Conservation (phyloP, 2,113 vertebrate genomes). For the Ptychochromis oligacanthus region DNA sequence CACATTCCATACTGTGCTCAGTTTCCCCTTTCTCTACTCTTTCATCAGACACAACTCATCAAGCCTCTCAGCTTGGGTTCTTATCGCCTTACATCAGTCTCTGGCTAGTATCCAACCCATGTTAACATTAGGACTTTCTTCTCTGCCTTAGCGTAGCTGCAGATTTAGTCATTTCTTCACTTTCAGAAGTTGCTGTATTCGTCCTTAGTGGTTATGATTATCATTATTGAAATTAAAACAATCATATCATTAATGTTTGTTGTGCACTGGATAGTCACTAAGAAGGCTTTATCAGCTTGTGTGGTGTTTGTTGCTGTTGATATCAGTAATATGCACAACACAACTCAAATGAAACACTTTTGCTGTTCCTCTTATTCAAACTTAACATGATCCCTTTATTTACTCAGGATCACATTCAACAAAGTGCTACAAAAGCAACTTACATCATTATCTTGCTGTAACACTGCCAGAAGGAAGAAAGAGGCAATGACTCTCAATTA, state of each 20-base stretch:
- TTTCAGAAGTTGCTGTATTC: neutral
- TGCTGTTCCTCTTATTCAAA: neutral
- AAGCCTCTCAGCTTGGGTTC: neutral
- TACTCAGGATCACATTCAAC: neutral
- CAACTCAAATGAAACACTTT: neutral
- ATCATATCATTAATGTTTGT: neutral
- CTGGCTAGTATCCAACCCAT: slow-evolving; percentile 23
- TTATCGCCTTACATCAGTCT: slow-evolving; percentile 44
- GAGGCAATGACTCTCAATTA: neutral
- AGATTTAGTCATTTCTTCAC: neutral
- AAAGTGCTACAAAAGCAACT: neutral
- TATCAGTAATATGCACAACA: neutral
- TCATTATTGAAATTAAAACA: neutral
- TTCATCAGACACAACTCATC: slow-evolving; percentile 46
- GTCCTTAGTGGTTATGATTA: neutral
- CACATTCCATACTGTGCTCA: neutral
- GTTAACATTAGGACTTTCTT: slow-evolving; percentile 40
- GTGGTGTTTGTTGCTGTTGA: neutral
- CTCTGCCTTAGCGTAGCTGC: slow-evolving; percentile 10
- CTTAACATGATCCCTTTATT: neutral
- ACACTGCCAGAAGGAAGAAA: slow-evolving; percentile 6
- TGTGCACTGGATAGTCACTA: neutral
- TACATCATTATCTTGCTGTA: neutral
- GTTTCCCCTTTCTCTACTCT: neutral
- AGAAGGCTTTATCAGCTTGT: neutral